Evolutionary conservation across 2,797 vertebrate species (phyloP).

Genomic region (Cyclopterus lumpus): DNA sequence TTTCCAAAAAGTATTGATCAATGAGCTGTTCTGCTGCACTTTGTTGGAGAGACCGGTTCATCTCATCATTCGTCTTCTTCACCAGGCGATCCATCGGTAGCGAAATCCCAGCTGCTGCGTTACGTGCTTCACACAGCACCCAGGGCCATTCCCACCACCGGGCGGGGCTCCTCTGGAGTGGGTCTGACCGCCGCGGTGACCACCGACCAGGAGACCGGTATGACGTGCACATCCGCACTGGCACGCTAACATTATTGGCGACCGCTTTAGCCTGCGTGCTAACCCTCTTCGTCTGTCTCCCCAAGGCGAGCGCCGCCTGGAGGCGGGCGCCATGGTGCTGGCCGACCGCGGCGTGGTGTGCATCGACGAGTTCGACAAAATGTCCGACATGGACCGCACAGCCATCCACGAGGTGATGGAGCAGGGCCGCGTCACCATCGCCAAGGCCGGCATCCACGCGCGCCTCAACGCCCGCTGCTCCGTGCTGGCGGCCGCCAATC

Average conservation of each 20-base stretch:
- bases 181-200: conserved; percentile 96
- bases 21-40: not conserved
- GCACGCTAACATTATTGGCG: not conserved
- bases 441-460: conserved; percentile 98
- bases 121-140: conserved; percentile 94
- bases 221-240: not conserved
- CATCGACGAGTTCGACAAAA: conserved; percentile 98
- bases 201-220: conserved; percentile 97
- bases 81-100: conserved; percentile 95
- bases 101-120: conserved; percentile 96
- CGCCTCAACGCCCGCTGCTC: conserved; percentile 98
- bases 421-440: conserved; percentile 96
- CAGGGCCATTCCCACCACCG: conserved; percentile 94
- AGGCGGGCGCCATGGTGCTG: conserved; percentile 97
- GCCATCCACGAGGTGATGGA: conserved; percentile 99
- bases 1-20: not conserved
- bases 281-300: not conserved
- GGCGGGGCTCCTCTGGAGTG: conserved; percentile 94
- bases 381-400: conserved; percentile 97
- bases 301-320: conserved; percentile 92
- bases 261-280: not conserved
- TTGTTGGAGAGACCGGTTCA: not conserved
- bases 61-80: not conserved
- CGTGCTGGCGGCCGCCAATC: conserved; percentile 95
- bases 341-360: conserved; percentile 96